Percentiles rank a stretch among this genome's conserved stretches.
Conservation (phyloP, 2,888 invertebrate genomes). For the Acronicta alni region DNA sequence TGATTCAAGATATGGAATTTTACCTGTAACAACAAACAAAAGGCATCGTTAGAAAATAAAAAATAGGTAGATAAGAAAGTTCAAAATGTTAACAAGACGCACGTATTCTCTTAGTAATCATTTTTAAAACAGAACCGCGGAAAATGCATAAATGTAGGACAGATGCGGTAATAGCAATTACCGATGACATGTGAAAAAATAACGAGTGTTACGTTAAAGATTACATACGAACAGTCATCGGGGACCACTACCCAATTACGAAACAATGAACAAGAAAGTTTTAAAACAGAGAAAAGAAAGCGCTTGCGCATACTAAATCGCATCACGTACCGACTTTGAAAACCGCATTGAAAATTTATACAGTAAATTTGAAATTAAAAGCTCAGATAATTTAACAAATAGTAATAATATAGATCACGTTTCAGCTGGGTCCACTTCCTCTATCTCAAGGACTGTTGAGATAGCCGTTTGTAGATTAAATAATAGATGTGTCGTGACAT, state of each 20-base stretch:
- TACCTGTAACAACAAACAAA: conserved; percentile 80
- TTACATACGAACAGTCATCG: conserved; percentile 71
- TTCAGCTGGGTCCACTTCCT: conserved; percentile 62
- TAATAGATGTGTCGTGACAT: conserved; percentile 59
- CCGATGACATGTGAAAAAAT: conserved; percentile 77
- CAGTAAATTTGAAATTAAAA: conserved; percentile 12
- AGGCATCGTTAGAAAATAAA: conserved; percentile 51
- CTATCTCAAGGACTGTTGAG: conserved; percentile 58
- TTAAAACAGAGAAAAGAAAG: conserved; percentile 80
- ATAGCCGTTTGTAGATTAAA: conserved; percentile 51
- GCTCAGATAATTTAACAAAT: conserved; percentile 16
- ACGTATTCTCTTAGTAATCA: conserved; percentile 62
- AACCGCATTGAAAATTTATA: conserved; percentile 54
- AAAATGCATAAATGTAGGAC: conserved; percentile 71
- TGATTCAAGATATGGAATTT: conserved; percentile 58
- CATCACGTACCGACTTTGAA: conserved; percentile 67
- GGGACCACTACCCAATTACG: conserved; percentile 78
- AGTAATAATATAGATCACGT: conserved; percentile 55
- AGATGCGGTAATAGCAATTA: conserved; percentile 79
- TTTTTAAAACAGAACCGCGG: conserved; percentile 50
- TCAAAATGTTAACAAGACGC: conserved; percentile 73
- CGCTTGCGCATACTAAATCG: conserved; percentile 68
- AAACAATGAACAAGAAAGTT: conserved; percentile 84
- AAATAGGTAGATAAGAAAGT: conserved; percentile 57
- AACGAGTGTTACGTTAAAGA: conserved; percentile 75